Base-by-base conservation (phyloP, 1,140 invertebrate species). In the Gonatopus flavifemur region DNA sequence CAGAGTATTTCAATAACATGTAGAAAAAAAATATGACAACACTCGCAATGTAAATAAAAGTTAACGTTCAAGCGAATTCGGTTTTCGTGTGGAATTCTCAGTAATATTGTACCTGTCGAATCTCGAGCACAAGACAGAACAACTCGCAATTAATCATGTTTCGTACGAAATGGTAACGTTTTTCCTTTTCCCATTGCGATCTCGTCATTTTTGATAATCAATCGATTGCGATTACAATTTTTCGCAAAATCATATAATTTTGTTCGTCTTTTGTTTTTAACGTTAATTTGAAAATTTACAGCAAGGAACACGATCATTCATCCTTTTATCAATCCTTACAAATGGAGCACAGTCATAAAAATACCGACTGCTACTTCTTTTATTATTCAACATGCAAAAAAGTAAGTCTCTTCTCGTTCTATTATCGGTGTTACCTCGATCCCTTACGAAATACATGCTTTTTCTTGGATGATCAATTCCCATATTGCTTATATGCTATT, bases 281-380 rank as follows among this genome's bases (percentile, higher is more conserved):
- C n/a, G n/a, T n/a, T n/a, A n/a, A n/a, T n/a, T n/a, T n/a, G n/a
- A n/a, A n/a, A 13, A 55, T 46, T 70, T 67, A 24, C 66, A 78
- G 74, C 62, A 75, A 70, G 52, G 73, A 76, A 53, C 76, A 77
- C 76, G 76, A 78, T 58, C 74, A 76, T 39, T 74, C 74, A 32
- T 72, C 73, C 39, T 75, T 69, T 58, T 72, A 66, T 44, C 62
- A 64, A 52, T 74, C 75, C 54, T 65, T 78, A 59, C 65, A 74
- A 66, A 78, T 77, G 72, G 74, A 76, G 55, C 69, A 66, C 55
- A 72, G 59, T 52, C 67, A 67, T 59, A 86, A 86, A 76, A 86
- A 87, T 72, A 86, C 87, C 67, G 88, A 91, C 69, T 91, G 88
- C 71, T 91, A 90, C 74, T 91, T 89, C 80, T 91, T 87, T 74